These are phyloP conservation scores for Brenthis hecate DNA, from an alignment of 2,888 invertebrate species.

Conservation along the genomic window DNA sequence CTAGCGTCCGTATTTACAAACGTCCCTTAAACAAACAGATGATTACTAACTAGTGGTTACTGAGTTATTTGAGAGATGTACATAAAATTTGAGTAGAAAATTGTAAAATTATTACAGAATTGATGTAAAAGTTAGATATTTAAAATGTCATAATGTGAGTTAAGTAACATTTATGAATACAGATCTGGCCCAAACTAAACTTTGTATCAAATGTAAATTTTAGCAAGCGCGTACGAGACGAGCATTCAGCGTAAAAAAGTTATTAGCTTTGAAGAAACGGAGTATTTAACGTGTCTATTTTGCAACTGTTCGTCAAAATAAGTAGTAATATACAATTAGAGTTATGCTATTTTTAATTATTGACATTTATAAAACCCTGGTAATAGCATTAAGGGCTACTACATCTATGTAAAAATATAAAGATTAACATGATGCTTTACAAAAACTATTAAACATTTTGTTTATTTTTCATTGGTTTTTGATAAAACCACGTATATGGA, in stretches of 20 bases:
- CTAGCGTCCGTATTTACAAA: conserved; percentile 8
- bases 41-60: too few relatives aligned
- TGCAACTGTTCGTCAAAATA: not conserved
- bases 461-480: too few relatives aligned
- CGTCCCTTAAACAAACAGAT: not conserved
- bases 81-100: not conserved
- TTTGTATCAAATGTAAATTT: conserved; percentile 36
- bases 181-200: conserved; percentile 19
- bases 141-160: not conserved
- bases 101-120: not conserved
- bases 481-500: too few relatives aligned
- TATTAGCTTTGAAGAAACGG: conserved; percentile 12
- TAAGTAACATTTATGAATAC: conserved; percentile 17
- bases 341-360: not conserved
- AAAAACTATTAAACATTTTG: too few relatives aligned
- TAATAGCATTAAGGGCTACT: too few relatives aligned
- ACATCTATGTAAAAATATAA: too few relatives aligned
- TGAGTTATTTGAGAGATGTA: not conserved
- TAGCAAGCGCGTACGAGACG: conserved; percentile 27
- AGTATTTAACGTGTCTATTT: not conserved
- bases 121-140: not conserved
- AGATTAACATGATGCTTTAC: too few relatives aligned
- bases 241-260: conserved; percentile 20
- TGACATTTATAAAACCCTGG: too few relatives aligned
- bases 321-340: not conserved